A percentile compares a stretch with the other conserved stretches of the same genome.
These are phyloP conservation scores for Neelides folsomi DNA, from an alignment of 2,888 invertebrate genomes.

Conservation along the genomic window DNA sequence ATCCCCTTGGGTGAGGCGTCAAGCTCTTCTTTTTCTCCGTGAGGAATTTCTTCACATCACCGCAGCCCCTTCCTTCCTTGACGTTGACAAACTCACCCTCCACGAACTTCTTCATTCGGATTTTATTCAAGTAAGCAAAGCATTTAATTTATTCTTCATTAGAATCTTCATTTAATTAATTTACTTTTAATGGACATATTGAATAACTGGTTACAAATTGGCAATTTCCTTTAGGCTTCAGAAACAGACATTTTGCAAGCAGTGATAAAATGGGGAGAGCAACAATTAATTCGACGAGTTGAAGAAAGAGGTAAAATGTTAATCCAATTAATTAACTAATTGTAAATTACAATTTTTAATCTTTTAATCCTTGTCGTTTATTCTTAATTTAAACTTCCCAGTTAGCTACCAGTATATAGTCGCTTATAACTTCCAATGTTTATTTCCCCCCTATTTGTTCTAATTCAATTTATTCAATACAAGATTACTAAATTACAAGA, in stretches of 20 bases:
- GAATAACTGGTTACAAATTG: slow-evolving; percentile 3
- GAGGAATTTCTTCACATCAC: slow-evolving; percentile 79
- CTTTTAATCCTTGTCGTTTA: no score
- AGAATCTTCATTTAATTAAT: slow-evolving; percentile 1
- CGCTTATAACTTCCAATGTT: no score
- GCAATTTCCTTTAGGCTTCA: slow-evolving; percentile 50
- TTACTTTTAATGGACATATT: not conserved
- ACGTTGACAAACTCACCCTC: slow-evolving; percentile 61
- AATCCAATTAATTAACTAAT: not conserved
- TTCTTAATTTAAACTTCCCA: no score
- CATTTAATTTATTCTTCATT: not conserved
- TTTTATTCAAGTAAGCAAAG: slow-evolving; percentile 44
- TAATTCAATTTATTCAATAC: no score
- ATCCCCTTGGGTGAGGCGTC: slow-evolving; percentile 78
- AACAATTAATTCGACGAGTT: slow-evolving; percentile 64
- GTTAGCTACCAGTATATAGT: no score
- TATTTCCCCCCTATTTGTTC: no score
- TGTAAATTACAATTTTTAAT: no score
- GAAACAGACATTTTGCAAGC: slow-evolving; percentile 79
- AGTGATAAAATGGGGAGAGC: slow-evolving; percentile 78
- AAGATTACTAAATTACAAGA: not conserved
- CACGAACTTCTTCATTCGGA: slow-evolving; percentile 62
- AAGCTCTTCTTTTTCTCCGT: slow-evolving; percentile 76
- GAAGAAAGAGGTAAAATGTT: slow-evolving; percentile 54
- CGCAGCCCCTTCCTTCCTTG: slow-evolving; percentile 57